Evolutionary conservation across 2,113 vertebrate genomes (phyloP), one percentile per base, ranked within the genome.

Genomic region (Callospermophilus lateralis): DNA sequence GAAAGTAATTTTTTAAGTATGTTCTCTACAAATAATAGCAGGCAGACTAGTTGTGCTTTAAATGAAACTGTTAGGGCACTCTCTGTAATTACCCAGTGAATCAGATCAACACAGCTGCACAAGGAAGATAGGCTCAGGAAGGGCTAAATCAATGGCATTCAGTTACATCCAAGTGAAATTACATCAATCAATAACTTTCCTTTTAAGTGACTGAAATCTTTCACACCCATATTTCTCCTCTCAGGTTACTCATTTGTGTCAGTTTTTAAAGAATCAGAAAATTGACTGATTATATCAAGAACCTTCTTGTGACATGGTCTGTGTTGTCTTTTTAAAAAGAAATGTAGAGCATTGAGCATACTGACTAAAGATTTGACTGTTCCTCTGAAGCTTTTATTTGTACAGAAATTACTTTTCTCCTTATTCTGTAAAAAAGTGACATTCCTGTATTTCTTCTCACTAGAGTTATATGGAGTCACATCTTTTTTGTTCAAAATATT

Each of bases 201-300:
- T 98, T 99, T 99, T 98, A 98, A 99, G 97, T 98, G 98, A 99
- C 98, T 99, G 98, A 98, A 99, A 98, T 99, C 98, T 98, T 98
- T 83, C 89, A 97, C 68, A 93, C 96, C 96, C 93, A 97, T 79
- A 96, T 96, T 97, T 98, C 87, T 98, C 93, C 95, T 99, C 95
- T 98, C 96, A 97, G 94, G 96, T 98, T 97, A 93, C 98, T 99
- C 98, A 98, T 98, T 99, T 98, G 98, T 99, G 95, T 98, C 98
- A 98, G 58, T 99, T 99, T 99, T 99, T 99, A 99, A 99, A 99
- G 98, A 98, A 84, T 98, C 93, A 93, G 97, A 97, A 98, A 99
- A 99, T 99, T 99, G 97, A 98, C 98, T 96, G 98, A 99, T 99
- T 99, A 97, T 98, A 99, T 99, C 98, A 98, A 99, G 98, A 98